Base-by-base conservation (phyloP, 2,888 invertebrate species). In the Prenolepis imparis region DNA sequence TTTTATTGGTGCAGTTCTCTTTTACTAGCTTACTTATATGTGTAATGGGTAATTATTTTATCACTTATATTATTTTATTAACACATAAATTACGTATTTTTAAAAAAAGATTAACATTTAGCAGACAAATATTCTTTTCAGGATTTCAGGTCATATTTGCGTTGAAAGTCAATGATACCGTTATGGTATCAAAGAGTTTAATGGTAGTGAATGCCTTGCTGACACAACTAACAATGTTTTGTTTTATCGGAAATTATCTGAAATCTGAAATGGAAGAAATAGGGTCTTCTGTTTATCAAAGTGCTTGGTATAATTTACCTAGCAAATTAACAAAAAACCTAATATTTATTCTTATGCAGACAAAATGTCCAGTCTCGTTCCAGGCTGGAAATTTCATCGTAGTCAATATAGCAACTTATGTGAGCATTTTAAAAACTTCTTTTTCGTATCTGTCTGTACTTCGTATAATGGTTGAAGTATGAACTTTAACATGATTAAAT, bases 391-490 rank as follows among this genome's bases (percentile, higher is more conserved):
- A 87, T 73, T 88, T 88, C 55, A 84, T 90, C 70, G 84, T 85
- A 28, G 82, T 90, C 82, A 89, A 89, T 21, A 72, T 78, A 15
- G 82, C 85, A 21, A 89, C 90, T 15, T 90, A 88, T 55, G 89
- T 88, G 85, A 87, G 84, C 68, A 86, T 90, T 8, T 75, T 90
- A 0, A 90, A 88, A 81, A 90, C 90, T 8, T 86, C 88, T 41
- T 86, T 86, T 5, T 90, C 90, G 0, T 90, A 90, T 87, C 64
- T 90, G 4, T 90, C 89, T 32, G 87, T 90, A n/a, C 73, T 90
- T 57, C 84, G 89, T 66, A 44, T 78, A 61, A 78, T 70, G 70
- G 12, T 78, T 12, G 36, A 68, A 59, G 48, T 9, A 9, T 78
- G 36, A 70, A 32, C 59, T 39, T n/a, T 28, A 74, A 63, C 2